Base-by-base conservation (phyloP, 2,888 invertebrate species). In the Lepidocyrtinus sp. region DNA sequence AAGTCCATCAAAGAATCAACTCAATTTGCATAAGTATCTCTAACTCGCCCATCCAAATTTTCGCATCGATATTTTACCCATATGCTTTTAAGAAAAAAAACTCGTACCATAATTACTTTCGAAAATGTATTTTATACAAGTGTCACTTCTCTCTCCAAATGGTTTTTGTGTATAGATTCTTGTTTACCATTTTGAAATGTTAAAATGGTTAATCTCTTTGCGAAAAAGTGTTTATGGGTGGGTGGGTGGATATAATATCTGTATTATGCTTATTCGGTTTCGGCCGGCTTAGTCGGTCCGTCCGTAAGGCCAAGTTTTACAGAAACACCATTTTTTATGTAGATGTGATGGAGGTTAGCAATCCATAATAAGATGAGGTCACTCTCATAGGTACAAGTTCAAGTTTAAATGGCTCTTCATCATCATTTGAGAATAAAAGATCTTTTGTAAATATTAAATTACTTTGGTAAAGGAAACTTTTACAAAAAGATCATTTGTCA, bases 401-500 rank as follows among this genome's bases (percentile, higher is more conserved):
- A 79, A 79, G 73, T 64, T 24, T 62, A 78, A 36, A 55, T 26
- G 65, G 15, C 9, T n/a, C 65, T 5, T 9, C 22, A 65, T 65
- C 74, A 67, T 74, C 25, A 22, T 27, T 64, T 62, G 27, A 27
- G 27, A 63, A 24, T 12, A 71, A 62, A 67, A 77, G 2, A 17
- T 45, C 70, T 76, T 67, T 67, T 68, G 72, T 71, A 62, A n/a
- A n/a, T 63, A 72, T 27, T 55, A 79, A 79, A 73, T 78, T 78
- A 63, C 62, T 50, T 36, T 36, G 12, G n/a, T n/a, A n/a, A n/a
- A n/a, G n/a, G n/a, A 5, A 36, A 36, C 12, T 36, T 21, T 63
- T 65, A 77, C 26, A 80, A 61, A 70, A 61, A 65, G 21, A 70
- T 74, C 79, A 74, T 81, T 74, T 81, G 74, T 76, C 74, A 70